These are phyloP conservation scores for Chymomyza procnemis DNA, from an alignment of 2,888 invertebrate genomes.

Conservation along the genomic window DNA sequence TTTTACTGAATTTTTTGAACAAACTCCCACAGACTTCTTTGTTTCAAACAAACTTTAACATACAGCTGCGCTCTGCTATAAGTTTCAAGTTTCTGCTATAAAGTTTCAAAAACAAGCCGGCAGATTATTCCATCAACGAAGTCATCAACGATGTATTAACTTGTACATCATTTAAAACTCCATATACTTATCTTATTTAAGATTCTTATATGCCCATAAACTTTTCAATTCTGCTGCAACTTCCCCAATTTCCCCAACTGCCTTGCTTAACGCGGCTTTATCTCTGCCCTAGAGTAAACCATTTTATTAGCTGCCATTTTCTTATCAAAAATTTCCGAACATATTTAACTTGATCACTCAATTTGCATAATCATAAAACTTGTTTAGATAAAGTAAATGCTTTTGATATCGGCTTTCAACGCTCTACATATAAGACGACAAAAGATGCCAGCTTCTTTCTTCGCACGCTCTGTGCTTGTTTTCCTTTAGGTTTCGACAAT, in stretches of 20 bases:
- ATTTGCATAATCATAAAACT: not conserved
- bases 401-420: not conserved
- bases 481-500: constrained; percentile 37
- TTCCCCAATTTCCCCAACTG: not conserved
- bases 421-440: not conserved
- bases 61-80: too few relatives aligned
- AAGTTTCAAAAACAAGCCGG: too few relatives aligned
- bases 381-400: not conserved
- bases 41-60: too few relatives aligned
- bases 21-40: too few relatives aligned
- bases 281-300: not conserved
- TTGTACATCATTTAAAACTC: too few relatives aligned
- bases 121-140: too few relatives aligned
- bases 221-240: too few relatives aligned
- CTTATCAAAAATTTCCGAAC: not conserved
- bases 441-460: not conserved
- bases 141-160: too few relatives aligned
- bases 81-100: too few relatives aligned
- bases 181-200: too few relatives aligned
- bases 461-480: not conserved
- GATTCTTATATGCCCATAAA: too few relatives aligned
- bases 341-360: not conserved
- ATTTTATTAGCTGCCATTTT: not conserved
- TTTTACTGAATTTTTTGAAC: too few relatives aligned
- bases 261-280: not conserved